Evolutionary conservation across 2,888 invertebrate species (phyloP).

Genomic region (Nysson spinosus): DNA sequence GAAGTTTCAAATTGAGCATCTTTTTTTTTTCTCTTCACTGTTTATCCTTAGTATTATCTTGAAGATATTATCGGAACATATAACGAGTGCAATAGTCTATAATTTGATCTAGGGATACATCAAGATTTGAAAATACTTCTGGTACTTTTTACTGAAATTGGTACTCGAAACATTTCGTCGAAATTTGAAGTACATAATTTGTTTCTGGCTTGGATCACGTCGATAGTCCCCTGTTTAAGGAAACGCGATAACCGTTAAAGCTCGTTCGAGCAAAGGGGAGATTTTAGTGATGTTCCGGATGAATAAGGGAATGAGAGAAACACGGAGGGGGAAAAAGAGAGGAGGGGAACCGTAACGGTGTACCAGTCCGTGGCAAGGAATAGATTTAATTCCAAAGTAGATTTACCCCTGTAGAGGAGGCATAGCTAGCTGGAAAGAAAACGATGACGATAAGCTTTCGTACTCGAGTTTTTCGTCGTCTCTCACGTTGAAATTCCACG

Average conservation of each 20-base stretch:
- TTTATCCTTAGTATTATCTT: too few relatives aligned
- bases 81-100: too few relatives aligned
- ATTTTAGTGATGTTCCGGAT: conserved; percentile 33
- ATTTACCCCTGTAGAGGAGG: conserved; percentile 52
- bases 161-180: neutral
- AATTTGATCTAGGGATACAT: too few relatives aligned
- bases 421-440: conserved; percentile 11
- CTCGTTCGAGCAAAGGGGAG: conserved; percentile 41
- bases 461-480: conserved; percentile 43
- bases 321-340: neutral
- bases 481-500: conserved; percentile 46
- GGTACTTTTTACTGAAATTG: too few relatives aligned
- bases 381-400: conserved; percentile 66
- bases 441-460: conserved; percentile 54
- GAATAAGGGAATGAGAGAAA: conserved; percentile 11
- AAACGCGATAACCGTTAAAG: conserved; percentile 57
- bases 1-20: too few relatives aligned
- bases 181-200: conserved; percentile 13
- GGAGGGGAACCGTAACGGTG: conserved; percentile 1
- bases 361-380: conserved; percentile 49
- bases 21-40: too few relatives aligned
- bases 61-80: too few relatives aligned
- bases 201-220: conserved; percentile 33
- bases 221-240: conserved; percentile 52
- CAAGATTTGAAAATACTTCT: too few relatives aligned